Evolutionary conservation across 2,888 invertebrate species (phyloP).

Genomic region (Caenorhabditis macrosperma): DNA sequence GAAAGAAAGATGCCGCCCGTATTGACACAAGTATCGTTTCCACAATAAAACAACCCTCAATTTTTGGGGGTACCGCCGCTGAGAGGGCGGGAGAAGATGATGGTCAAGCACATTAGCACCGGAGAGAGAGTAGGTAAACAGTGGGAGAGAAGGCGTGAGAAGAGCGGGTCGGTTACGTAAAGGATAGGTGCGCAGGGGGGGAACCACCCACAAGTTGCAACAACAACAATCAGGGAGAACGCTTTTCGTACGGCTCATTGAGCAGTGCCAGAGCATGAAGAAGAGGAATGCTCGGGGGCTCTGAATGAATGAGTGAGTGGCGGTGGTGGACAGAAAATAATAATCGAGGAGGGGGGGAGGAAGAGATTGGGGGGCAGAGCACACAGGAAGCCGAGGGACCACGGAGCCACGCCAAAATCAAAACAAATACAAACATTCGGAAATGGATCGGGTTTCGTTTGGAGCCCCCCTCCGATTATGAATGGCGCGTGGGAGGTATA

Average conservation of each 20-base stretch:
- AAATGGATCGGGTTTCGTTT: slow-evolving; percentile 42
- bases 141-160: slow-evolving; percentile 27
- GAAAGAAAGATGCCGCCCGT: slow-evolving; percentile 42
- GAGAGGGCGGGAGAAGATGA: slow-evolving; percentile 11
- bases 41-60: slow-evolving; percentile 42
- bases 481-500: slow-evolving; percentile 48
- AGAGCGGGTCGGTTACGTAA: slow-evolving; percentile 20
- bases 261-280: slow-evolving; percentile 4
- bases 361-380: slow-evolving; percentile 3
- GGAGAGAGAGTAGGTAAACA: slow-evolving; percentile 32
- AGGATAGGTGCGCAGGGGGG: not conserved
- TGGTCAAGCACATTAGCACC: slow-evolving; percentile 47
- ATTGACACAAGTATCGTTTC: slow-evolving; percentile 49
- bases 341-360: slow-evolving; percentile 23
- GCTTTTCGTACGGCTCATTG: slow-evolving; percentile 32
- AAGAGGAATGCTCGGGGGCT: slow-evolving; percentile 37
- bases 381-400: not conserved
- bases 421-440: slow-evolving; percentile 54
- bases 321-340: slow-evolving; percentile 32
- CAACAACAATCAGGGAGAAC: slow-evolving; percentile 8
- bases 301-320: slow-evolving; percentile 43
- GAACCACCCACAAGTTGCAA: not conserved
- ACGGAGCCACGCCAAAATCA: slow-evolving; percentile 37
- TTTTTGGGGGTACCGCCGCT: slow-evolving; percentile 1
- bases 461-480: slow-evolving; percentile 38